Percentiles rank a stretch among this genome's conserved stretches.
Evolutionary conservation across 1,140 invertebrate species (phyloP).

Genomic region (Araneus ventricosus): DNA sequence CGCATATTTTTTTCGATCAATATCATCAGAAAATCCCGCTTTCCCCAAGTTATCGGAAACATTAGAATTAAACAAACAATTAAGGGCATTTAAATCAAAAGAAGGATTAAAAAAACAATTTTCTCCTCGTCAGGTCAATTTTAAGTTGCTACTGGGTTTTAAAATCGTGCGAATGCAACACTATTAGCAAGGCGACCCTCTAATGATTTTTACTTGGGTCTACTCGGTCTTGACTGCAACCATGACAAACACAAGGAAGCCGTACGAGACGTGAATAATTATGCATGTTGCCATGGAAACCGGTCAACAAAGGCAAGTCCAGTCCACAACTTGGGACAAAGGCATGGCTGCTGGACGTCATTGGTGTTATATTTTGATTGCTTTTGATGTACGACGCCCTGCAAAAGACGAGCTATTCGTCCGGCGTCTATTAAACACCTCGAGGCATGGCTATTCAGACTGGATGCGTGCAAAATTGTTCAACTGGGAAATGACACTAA

Average conservation of each 20-base stretch:
- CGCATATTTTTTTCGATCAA: background rate
- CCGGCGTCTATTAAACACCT: background rate
- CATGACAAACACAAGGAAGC: background rate
- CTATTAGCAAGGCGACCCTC: background rate
- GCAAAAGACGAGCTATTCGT: background rate
- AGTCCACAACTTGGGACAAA: background rate
- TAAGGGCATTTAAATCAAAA: background rate
- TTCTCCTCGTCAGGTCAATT: background rate
- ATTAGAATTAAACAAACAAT: background rate
- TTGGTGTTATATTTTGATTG: conserved; percentile 7
- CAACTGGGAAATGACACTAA: background rate
- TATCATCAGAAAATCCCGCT: background rate
- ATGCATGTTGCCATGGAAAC: conserved; percentile 32
- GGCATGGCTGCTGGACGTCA: background rate
- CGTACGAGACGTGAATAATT: conserved; percentile 56
- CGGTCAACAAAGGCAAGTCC: conserved; percentile 29
- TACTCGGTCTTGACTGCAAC: background rate
- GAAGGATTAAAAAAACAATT: background rate
- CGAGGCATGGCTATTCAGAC: background rate
- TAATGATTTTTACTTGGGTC: conserved; percentile 48
- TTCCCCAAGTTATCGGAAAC: background rate
- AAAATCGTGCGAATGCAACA: background rate
- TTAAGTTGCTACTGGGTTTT: conserved; percentile 40
- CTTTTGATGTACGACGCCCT: conserved; percentile 18
- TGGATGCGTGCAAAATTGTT: background rate